phyloP scores from a whole-genome alignment of 2,113 vertebrate species.

The Stercorarius parasiticus region DNA sequence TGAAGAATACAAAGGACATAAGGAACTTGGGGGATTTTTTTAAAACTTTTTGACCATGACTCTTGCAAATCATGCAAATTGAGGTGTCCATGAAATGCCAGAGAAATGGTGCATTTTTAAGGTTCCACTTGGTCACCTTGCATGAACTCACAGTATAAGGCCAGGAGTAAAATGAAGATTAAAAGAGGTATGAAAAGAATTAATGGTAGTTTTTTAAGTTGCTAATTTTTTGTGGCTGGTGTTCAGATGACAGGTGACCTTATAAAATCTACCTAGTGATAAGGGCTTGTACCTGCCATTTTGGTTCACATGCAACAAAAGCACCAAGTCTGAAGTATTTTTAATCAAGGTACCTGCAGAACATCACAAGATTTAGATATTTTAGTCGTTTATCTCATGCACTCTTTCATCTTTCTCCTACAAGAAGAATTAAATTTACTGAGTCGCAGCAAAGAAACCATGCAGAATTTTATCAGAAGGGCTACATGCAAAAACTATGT shows the following conservation, averaged over 20 bases:
- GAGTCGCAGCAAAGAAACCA: slow-evolving; percentile 39
- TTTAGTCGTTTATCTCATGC: not conserved
- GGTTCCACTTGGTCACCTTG: slow-evolving; percentile 15
- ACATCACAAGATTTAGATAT: not conserved
- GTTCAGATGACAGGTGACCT: not conserved
- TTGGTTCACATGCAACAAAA: not conserved
- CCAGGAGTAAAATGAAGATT: not conserved
- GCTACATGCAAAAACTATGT: slow-evolving; percentile 63
- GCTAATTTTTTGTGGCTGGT: not conserved
- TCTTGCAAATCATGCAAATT: not conserved
- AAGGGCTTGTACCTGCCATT: not conserved
- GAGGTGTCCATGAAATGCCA: slow-evolving; percentile 25
- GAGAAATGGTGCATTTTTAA: slow-evolving; percentile 57
- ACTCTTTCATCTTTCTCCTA: slow-evolving; percentile 25
- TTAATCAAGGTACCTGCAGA: not conserved
- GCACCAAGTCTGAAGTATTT: not conserved
- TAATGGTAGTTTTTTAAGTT: not conserved
- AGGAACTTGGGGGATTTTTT: slow-evolving; percentile 13
- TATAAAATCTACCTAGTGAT: not conserved
- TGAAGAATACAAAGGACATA: slow-evolving; percentile 22
- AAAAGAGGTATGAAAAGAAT: not conserved
- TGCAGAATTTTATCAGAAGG: slow-evolving; percentile 68
- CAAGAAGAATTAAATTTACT: slow-evolving; percentile 57
- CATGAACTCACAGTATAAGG: slow-evolving; percentile 38
- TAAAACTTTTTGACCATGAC: slow-evolving; percentile 15